A percentile compares a stretch with the other conserved stretches of the same genome.
Conservation (phyloP, 2,888 invertebrate genomes). For the Cheilosia grossa region DNA sequence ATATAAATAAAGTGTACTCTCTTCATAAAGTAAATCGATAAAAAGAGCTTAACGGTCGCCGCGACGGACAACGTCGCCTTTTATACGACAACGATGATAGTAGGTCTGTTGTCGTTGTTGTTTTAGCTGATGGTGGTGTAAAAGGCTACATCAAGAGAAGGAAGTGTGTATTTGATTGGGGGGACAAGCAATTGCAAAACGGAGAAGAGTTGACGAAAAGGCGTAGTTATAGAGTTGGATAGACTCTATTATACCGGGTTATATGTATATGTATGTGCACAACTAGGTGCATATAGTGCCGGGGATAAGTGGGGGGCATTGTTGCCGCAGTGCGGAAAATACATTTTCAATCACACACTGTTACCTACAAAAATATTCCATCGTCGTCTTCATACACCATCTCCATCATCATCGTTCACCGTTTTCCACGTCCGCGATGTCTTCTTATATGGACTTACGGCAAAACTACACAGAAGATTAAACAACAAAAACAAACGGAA, state of each 20-base stretch:
- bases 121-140: constrained; percentile 42
- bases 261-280: neutral
- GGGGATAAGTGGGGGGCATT: constrained; percentile 9
- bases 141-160: constrained; percentile 48
- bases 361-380: constrained; percentile 13
- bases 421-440: constrained; percentile 16
- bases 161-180: constrained; percentile 22
- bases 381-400: constrained; percentile 12
- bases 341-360: constrained; percentile 33
- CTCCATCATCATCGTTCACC: neutral
- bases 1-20: constrained; percentile 55
- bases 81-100: constrained; percentile 67
- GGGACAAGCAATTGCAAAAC: constrained; percentile 61
- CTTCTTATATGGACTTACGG: constrained; percentile 11
- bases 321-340: constrained; percentile 64
- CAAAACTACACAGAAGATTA: neutral
- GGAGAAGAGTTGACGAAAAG: constrained; percentile 64
- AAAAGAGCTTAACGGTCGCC: constrained; percentile 72
- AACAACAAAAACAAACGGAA: neutral
- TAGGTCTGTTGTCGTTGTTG: constrained; percentile 51
- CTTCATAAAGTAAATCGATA: constrained; percentile 70
- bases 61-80: constrained; percentile 70
- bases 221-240: constrained; percentile 53
- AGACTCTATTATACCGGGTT: constrained; percentile 41
- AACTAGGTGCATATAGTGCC: constrained; percentile 46